These are phyloP conservation scores for Ammodytes marinus DNA, from an alignment of 2,113 vertebrate genomes.

Conservation along the genomic window DNA sequence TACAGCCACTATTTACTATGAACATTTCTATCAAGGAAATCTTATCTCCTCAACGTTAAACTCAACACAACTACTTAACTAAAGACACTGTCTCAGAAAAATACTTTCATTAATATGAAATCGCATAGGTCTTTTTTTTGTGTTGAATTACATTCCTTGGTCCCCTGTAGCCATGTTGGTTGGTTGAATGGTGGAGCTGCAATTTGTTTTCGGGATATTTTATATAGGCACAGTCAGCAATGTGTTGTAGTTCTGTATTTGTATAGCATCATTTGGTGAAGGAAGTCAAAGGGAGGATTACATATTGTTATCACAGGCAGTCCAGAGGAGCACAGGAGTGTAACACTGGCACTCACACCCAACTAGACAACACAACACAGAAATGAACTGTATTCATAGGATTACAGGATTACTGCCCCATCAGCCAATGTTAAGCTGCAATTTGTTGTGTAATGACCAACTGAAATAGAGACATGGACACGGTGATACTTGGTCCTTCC, in stretches of 20 bases:
- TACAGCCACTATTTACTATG: not conserved
- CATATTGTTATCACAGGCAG: conserved; percentile 41
- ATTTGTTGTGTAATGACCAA: conserved; percentile 5
- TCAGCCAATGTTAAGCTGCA: not conserved
- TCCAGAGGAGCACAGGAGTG: conserved; percentile 24
- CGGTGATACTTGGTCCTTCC: not conserved
- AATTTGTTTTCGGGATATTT: not conserved
- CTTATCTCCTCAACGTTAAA: not conserved
- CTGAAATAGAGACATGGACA: not conserved
- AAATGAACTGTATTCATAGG: not conserved
- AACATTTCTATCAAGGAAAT: not conserved
- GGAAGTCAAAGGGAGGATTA: not conserved
- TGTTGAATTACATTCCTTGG: too few relatives aligned
- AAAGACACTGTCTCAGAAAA: not conserved
- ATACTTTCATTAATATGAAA: not conserved
- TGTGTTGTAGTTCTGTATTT: not conserved
- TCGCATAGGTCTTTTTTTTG: not conserved
- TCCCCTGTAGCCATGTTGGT: too few relatives aligned
- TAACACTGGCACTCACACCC: conserved; percentile 21
- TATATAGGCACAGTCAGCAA: not conserved
- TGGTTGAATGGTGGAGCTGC: too few relatives aligned
- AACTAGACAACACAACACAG: conserved; percentile 3
- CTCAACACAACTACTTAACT: not conserved
- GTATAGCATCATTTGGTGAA: not conserved
- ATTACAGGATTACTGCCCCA: conserved; percentile 7